Conservation (phyloP, 2,797 vertebrate genomes). For the Anguilla obscura region DNA sequence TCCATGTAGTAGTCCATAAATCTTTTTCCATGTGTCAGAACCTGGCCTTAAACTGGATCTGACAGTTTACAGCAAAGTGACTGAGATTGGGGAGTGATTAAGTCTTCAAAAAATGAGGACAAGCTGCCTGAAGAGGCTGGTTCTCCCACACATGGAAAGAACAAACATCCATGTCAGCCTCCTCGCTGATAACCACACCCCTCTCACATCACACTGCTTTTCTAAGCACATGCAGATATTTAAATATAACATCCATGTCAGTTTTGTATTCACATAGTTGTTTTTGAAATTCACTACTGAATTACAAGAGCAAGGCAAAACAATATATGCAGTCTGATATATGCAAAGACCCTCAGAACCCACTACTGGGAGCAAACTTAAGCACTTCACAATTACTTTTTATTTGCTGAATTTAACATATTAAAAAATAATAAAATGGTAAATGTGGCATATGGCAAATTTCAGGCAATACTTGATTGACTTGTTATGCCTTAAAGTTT, state of each 20-base stretch:
- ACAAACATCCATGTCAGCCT: neutral
- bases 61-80: neutral
- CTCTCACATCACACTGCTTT: neutral
- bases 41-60: neutral
- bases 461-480: too few relatives aligned
- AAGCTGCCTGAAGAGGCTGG: neutral
- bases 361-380: too few relatives aligned
- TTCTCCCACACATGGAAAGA: neutral
- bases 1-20: neutral
- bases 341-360: neutral
- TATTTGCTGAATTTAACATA: too few relatives aligned
- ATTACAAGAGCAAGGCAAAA: neutral
- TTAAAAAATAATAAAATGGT: too few relatives aligned
- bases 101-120: slow-evolving; percentile 1
- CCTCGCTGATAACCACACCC: neutral
- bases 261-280: neutral
- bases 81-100: neutral
- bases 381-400: too few relatives aligned
- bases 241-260: neutral
- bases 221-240: neutral
- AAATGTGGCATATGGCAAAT: too few relatives aligned
- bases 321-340: neutral
- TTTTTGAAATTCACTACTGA: neutral
- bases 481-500: neutral
- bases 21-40: neutral